phyloP scores from a whole-genome alignment of 1,140 invertebrate species.

The Drosophila simulans region DNA sequence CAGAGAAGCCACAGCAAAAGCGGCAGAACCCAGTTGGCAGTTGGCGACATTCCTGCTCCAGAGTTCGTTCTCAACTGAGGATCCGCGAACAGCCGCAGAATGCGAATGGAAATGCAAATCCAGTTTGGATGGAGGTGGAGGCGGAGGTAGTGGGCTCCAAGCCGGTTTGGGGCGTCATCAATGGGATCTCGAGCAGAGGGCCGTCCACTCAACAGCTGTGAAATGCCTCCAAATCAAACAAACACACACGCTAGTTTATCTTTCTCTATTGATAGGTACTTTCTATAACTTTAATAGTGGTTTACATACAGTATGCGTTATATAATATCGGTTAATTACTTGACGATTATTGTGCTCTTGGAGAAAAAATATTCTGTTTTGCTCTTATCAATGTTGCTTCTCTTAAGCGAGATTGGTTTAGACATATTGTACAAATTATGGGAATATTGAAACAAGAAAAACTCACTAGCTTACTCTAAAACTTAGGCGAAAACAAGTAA shows the following conservation, averaged over 20 bases:
- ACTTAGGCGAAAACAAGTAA: constrained; percentile 38
- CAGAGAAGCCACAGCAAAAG: constrained; percentile 36
- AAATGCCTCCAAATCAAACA: constrained; percentile 34
- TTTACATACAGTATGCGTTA: constrained; percentile 61
- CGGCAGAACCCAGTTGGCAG: constrained; percentile 17
- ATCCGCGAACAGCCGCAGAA: constrained; percentile 16
- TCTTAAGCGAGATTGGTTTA: constrained; percentile 6
- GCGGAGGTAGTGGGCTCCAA: neutral
- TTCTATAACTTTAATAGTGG: constrained; percentile 76
- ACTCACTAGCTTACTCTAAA: constrained; percentile 42
- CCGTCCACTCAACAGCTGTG: constrained; percentile 39
- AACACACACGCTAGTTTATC: constrained; percentile 16
- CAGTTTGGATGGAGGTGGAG: constrained; percentile 12
- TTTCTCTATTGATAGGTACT: constrained; percentile 52
- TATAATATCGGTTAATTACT: constrained; percentile 52
- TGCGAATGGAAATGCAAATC: constrained; percentile 44
- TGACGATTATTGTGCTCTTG: constrained; percentile 66
- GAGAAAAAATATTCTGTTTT: constrained; percentile 37
- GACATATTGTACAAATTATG: constrained; percentile 36
- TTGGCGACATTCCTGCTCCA: constrained; percentile 55
- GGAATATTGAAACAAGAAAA: constrained; percentile 32
- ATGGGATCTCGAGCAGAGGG: constrained; percentile 4
- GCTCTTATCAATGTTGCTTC: constrained; percentile 18
- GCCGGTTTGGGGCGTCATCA: constrained; percentile 45
- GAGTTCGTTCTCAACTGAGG: constrained; percentile 48